Conservation (phyloP, 64 coral and sea anemone genomes). For the Hydrozoanthus tunicans region DNA sequence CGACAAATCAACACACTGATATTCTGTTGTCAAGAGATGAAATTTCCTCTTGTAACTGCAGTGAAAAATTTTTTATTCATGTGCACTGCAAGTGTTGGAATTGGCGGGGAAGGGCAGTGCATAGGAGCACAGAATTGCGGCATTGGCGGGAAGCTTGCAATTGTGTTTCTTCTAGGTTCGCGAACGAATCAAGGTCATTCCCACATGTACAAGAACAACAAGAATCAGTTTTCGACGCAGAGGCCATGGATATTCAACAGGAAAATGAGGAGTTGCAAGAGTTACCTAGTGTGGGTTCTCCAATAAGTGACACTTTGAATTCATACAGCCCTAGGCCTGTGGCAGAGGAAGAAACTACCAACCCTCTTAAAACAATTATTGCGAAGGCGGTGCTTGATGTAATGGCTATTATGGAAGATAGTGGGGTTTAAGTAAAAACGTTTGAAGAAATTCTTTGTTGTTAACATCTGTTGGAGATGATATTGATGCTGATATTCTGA, state of each 20-base stretch:
- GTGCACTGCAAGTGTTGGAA: constrained; percentile 51
- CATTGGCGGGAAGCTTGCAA: constrained; percentile 59
- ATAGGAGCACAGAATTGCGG: constrained; percentile 52
- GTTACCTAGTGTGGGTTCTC: constrained; percentile 32
- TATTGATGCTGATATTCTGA: constrained; percentile 21
- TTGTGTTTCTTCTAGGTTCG: constrained; percentile 57
- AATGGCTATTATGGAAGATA: not conserved
- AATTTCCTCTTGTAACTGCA: constrained; percentile 41
- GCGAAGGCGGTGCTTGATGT: constrained; percentile 50
- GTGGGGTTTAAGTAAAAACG: not conserved
- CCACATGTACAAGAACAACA: constrained; percentile 58
- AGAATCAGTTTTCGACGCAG: constrained; percentile 31
- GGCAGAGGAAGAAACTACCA: constrained; percentile 16
- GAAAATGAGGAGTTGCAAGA: not conserved
- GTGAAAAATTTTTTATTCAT: constrained; percentile 26
- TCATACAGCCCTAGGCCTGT: constrained; percentile 1
- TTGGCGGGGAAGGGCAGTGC: constrained; percentile 53
- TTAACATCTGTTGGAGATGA: constrained; percentile 40
- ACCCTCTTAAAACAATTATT: constrained; percentile 42
- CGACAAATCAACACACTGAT: not conserved
- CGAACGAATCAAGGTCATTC: constrained; percentile 47
- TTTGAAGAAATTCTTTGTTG: constrained; percentile 54
- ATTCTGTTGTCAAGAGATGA: constrained; percentile 29
- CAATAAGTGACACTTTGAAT: constrained; percentile 42
- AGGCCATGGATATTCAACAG: constrained; percentile 31